Percentiles rank a stretch among this genome's conserved stretches.
Conservation (phyloP, 2,888 invertebrate genomes). For the Diarsia brunnea region DNA sequence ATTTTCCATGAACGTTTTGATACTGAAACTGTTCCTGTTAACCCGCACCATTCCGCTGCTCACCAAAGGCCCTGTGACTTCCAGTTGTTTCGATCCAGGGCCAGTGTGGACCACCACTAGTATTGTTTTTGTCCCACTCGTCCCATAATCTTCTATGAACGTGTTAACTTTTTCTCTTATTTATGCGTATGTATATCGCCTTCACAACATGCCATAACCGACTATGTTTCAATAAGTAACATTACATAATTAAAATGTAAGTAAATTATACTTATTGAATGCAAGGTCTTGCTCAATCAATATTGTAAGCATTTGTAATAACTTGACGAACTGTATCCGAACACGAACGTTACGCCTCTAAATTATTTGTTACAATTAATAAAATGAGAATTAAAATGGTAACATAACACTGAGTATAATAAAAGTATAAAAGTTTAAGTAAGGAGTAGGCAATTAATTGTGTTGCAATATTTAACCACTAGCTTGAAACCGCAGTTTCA, state of each 20-base stretch:
- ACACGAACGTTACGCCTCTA: slow-evolving; percentile 19
- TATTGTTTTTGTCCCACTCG: no score
- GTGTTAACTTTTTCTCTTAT: not conserved
- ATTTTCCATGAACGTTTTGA: no score
- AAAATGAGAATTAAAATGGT: not conserved
- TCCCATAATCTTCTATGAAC: not conserved
- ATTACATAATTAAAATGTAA: slow-evolving; percentile 32
- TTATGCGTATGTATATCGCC: slow-evolving; percentile 4
- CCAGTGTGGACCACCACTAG: no score
- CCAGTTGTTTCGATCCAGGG: no score
- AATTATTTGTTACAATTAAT: slow-evolving; percentile 22
- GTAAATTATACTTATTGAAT: slow-evolving; percentile 12
- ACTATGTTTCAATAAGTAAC: slow-evolving; percentile 2
- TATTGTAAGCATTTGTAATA: slow-evolving; percentile 1
- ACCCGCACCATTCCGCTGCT: no score
- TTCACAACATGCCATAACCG: not conserved
- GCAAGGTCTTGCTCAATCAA: not conserved
- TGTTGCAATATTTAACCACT: slow-evolving; percentile 1
- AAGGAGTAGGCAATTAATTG: not conserved
- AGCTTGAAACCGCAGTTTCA: not conserved
- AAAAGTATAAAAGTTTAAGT: slow-evolving; percentile 10
- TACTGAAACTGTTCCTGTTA: no score
- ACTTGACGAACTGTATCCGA: slow-evolving; percentile 1
- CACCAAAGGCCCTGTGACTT: no score
- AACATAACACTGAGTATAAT: slow-evolving; percentile 13